Evolutionary conservation across 2,797 vertebrate species (phyloP).

Genomic region (Apogon hyalosoma): DNA sequence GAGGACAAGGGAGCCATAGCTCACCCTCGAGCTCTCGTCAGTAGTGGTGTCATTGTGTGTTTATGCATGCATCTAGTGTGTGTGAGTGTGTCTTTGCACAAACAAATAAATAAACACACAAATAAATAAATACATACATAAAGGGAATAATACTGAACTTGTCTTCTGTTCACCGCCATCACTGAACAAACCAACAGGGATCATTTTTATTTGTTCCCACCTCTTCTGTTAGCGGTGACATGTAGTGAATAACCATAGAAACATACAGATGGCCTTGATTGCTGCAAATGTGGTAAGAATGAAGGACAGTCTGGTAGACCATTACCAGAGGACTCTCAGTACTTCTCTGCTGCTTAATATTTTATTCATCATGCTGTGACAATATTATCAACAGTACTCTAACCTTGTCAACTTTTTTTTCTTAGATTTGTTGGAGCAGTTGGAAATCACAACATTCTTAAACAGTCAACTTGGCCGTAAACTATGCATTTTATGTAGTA

Average conservation of each 20-base stretch:
- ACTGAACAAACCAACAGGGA: too few relatives aligned
- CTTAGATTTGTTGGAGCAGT: not conserved
- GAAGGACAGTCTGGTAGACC: not conserved
- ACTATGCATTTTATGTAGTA: too few relatives aligned
- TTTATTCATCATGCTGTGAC: not conserved
- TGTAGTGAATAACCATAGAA: not conserved
- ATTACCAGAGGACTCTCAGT: not conserved
- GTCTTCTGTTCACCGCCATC: too few relatives aligned
- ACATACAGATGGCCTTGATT: too few relatives aligned
- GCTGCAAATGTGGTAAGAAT: too few relatives aligned
- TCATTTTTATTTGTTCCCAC: too few relatives aligned
- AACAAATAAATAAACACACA: not conserved
- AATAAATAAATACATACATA: too few relatives aligned
- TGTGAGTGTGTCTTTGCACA: constrained; percentile 5
- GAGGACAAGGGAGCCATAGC: constrained; percentile 37
- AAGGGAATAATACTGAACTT: too few relatives aligned
- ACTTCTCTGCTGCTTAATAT: not conserved
- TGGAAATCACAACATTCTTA: too few relatives aligned
- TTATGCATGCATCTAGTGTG: constrained; percentile 13
- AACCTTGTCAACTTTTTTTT: constrained; percentile 3
- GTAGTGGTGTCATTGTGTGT: constrained; percentile 18
- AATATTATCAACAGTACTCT: not conserved
- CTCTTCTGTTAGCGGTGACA: too few relatives aligned
- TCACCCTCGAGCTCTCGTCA: constrained; percentile 48
- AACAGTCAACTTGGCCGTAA: too few relatives aligned